These are phyloP conservation scores for Amniataba percoides DNA, from an alignment of 2,797 vertebrate species.

Conservation along the genomic window DNA sequence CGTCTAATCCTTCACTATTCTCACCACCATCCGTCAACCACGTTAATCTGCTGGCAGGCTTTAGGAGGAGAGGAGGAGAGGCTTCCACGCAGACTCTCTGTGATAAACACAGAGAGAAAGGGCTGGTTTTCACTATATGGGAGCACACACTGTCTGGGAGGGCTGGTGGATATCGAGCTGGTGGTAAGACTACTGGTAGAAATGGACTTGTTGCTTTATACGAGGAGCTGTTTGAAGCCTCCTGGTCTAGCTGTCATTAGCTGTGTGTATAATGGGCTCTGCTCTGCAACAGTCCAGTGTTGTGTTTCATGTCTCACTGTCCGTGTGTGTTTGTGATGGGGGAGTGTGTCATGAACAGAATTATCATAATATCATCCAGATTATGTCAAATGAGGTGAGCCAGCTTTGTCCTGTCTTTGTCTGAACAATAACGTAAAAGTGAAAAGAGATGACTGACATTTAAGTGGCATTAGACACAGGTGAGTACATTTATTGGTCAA, in stretches of 20 bases:
- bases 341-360: background rate
- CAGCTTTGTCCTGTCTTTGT: background rate
- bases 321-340: background rate
- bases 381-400: background rate
- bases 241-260: constrained; percentile 1
- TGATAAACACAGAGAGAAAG: background rate
- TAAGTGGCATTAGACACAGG: background rate
- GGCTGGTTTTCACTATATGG: background rate
- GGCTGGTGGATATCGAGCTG: constrained; percentile 37
- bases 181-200: constrained; percentile 58
- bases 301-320: constrained; percentile 5
- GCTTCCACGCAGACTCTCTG: constrained; percentile 20
- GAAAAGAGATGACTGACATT: background rate
- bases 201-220: background rate
- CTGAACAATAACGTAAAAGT: background rate
- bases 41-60: constrained; percentile 74
- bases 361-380: background rate
- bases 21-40: constrained; percentile 63
- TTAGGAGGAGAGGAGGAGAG: constrained; percentile 53
- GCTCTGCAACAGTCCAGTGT: background rate
- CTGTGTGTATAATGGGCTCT: background rate
- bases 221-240: background rate
- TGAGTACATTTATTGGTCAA: background rate
- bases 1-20: constrained; percentile 79
- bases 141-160: constrained; percentile 21